Base-by-base conservation (phyloP, 2,888 invertebrate species). In the Volucella bombylans region DNA sequence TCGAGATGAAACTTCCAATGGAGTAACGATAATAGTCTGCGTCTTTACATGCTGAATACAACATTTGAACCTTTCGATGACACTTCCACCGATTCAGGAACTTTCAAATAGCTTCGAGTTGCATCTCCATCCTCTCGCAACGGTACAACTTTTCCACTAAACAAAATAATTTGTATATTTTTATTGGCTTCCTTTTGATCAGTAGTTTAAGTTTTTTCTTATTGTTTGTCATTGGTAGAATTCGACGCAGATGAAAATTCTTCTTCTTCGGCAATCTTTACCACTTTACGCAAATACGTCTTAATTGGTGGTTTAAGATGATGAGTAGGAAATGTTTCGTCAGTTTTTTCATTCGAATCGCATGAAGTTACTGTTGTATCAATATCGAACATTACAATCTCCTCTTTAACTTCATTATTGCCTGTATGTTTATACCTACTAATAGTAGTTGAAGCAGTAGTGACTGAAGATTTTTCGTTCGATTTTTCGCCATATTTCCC, bases 31-130 rank as follows among this genome's bases (percentile, higher is more conserved):
- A 74, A 83, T 8, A 76, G 23, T 39, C 80, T 41, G 0, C 79
- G 64, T 8, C 83, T 59, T 43, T 79, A 50, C 79, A 83, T 73
- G 38, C 79, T 83, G 23, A 83, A 83, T 1, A 83, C 74, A 8
- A 83, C 80, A 31, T 76, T 83, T 0, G 69, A 71, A 0, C 68
- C 83, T n/a, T 59, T 11, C 14, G 68, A 15, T 0, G 80, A 55
- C 1, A 62, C 18, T 18, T 83, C 80, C 14, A 67, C 65, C 2
- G 65, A 74, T 18, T 83, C 83, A 1, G 80, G 49, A 38, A 61
- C 43, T 31, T 74, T 64, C 1, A 65, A 43, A n/a, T 80, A 79
- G 8, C 54, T 71, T 0, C 80, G 83, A 1, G 80, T 80, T 10
- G 62, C 31, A n/a, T 1, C 11, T 12, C 65, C 72, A 38, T 82